These are phyloP conservation scores for Aporophyla lueneburgensis DNA, from an alignment of 2,888 invertebrate species.

Conservation along the genomic window DNA sequence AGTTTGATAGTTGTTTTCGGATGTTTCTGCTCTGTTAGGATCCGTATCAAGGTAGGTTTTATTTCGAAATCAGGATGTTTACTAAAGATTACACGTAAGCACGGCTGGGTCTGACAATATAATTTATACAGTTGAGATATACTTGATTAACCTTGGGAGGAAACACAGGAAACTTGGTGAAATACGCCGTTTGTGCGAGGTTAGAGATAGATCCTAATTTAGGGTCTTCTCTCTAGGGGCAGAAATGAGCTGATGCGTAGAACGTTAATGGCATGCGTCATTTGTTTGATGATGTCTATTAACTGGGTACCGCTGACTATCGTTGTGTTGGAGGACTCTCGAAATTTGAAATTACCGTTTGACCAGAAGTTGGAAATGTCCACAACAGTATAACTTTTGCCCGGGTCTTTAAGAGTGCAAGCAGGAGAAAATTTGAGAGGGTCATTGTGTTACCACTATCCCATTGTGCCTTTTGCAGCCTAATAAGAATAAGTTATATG, in stretches of 20 bases:
- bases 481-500: background rate
- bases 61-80: constrained; percentile 76
- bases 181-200: constrained; percentile 36
- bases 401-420: background rate
- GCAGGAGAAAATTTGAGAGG: background rate
- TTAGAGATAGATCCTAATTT: constrained; percentile 34
- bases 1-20: constrained; percentile 54
- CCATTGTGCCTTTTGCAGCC: background rate
- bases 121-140: constrained; percentile 64
- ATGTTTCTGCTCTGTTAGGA: constrained; percentile 50
- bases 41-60: constrained; percentile 67
- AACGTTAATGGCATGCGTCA: constrained; percentile 33
- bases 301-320: no score
- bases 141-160: constrained; percentile 57
- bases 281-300: constrained; percentile 45
- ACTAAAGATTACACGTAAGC: constrained; percentile 74
- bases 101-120: constrained; percentile 69
- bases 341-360: background rate
- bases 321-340: background rate
- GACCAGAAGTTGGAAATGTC: background rate
- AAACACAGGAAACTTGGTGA: constrained; percentile 51
- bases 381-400: background rate
- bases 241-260: constrained; percentile 10
- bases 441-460: background rate
- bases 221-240: constrained; percentile 29